Conservation (phyloP, 2,888 invertebrate genomes). For the Perizoma affinitatum region DNA sequence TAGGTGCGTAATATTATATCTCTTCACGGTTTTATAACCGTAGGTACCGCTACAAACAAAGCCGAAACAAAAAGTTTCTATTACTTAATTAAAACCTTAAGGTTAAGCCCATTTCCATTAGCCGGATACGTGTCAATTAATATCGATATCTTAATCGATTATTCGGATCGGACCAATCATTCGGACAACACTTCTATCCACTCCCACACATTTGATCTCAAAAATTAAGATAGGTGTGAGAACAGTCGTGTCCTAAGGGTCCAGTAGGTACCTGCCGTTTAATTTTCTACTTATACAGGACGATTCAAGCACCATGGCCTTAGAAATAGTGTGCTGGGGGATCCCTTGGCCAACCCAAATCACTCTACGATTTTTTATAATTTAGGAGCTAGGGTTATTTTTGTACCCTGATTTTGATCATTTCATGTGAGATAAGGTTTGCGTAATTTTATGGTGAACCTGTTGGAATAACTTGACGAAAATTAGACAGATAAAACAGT, state of each 20-base stretch:
- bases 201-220: conserved; percentile 24
- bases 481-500: no score
- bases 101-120: conserved; percentile 39
- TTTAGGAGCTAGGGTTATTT: no score
- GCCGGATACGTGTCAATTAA: conserved; percentile 40
- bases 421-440: no score
- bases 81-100: conserved; percentile 30
- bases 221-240: conserved; percentile 1
- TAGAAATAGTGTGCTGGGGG: no score
- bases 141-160: conserved; percentile 43
- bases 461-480: no score
- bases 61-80: conserved; percentile 20
- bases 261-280: not conserved
- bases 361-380: no score
- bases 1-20: no score
- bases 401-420: no score
- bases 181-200: conserved; percentile 28
- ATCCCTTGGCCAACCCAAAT: no score
- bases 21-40: conserved; percentile 1
- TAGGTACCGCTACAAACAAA: conserved; percentile 12
- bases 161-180: conserved; percentile 31
- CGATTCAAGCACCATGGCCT: no score
- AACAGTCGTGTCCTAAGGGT: not conserved
- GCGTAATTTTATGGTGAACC: no score
- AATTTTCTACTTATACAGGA: not conserved